Base-by-base conservation (phyloP, 2,113 vertebrate species). In the Girardinichthys multiradiatus region DNA sequence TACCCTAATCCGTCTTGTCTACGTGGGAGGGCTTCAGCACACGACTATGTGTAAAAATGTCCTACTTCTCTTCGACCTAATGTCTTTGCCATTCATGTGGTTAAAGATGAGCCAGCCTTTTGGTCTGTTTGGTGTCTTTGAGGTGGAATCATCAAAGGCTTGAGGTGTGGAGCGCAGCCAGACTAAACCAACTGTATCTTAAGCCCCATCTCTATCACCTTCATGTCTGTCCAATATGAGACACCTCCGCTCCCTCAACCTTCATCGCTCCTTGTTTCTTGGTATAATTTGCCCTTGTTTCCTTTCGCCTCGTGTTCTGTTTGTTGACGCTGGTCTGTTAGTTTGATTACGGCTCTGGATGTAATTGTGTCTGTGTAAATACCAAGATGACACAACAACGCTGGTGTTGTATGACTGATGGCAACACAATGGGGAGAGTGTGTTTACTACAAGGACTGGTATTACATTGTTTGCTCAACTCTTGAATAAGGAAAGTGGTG, bases 91-190 rank as follows among this genome's bases (percentile, higher is more conserved):
- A 81, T 73, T 87, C 76, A 62, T 24, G 80, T 51, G 80, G 81
- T 85, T 81, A 68, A 82, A 74, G 87, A 90, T 75, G 87, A 91
- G 83, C 83, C 86, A 77, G 82, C 70, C 84, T 83, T 77, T 67
- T 68, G 89, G 88, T 90, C 91, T 87, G 82, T 74, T 81, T 28
- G 63, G 39, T 61, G 74, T 79, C 88, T 92, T 85, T 90, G 90
- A 87, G 86, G 66, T 58, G 7, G 61, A 61, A 65, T 85, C 86
- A 87, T 92, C 90, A 92, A 91, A 92, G 87, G 33, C 51, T 66
- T 72, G 85, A 87, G 87, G 89, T 90, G 86, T 91, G 91, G 90
- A 80, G 33, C 14, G 0, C 66, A 82, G 89, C 89, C 89, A 92
- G 76, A 68, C 69, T 79, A 85, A 90, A 89, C 80, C 85, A 74